Base-by-base conservation (phyloP, 2,888 invertebrate genomes). In the Taphrorychus bicolor region DNA sequence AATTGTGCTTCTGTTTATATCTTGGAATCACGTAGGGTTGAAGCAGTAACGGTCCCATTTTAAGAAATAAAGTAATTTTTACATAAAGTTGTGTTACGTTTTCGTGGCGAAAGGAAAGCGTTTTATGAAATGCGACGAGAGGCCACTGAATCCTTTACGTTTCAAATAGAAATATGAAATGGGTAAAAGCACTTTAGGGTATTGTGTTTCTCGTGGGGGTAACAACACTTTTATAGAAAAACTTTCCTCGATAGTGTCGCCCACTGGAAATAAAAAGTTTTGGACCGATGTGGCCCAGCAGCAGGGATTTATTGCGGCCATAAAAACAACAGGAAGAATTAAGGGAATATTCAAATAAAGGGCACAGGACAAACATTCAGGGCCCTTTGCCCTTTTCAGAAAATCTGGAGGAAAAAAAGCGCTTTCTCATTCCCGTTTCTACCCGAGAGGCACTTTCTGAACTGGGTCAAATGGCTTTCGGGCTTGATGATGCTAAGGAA, bases 141-240 rank as follows among this genome's bases (percentile, higher is more conserved):
- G 64, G 69, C 53, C 69, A 57, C 52, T 64, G 69, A 9, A 59
- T 64, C 45, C 64, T 69, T 56, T 64, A 69, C 45, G 64, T 40
- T 49, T 32, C 32, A 32, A 32, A 32, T 11, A 32, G 32, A 32
- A 32, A 32, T 32, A 32, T 32, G 32, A 32, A 60, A 69, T 65
- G 64, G 65, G 5, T 23, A 56, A 58, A 51, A 57, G 61, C 69
- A 65, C 65, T 69, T 65, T 63, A 51, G 60, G 54, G 57, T 66
- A 66, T 66, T 61, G 60, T 42, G 21, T 22, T 51, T 24, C 54
- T 58, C 48, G 63, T 54, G 23, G 63, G 68, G 68, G 58, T 63
- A 64, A 64, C 40, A 41, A 62, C 59, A 67, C 62, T 45, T 59
- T 62, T 66, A 67, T 59, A 52, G 16, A 40, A 24, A 22, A 68